A percentile compares a stretch with the other conserved stretches of the same genome.
phyloP scores from a whole-genome alignment of 2,113 vertebrate species.

The Hypomesus transpacificus region DNA sequence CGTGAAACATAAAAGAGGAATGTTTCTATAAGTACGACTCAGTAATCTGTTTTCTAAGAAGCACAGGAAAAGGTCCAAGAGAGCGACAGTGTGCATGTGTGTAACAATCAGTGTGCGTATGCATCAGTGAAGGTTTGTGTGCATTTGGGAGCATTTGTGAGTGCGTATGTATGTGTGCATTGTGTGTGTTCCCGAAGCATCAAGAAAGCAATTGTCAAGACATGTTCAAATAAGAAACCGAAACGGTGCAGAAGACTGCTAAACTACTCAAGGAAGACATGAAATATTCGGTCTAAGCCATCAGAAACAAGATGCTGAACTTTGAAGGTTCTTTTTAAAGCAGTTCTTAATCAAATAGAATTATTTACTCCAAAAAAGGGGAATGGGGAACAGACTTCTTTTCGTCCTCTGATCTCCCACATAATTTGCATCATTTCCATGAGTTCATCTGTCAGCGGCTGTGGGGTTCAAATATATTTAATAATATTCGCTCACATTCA shows the following conservation, averaged over 20 bases:
- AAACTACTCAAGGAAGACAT: background rate
- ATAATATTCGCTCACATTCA: too few species aligned
- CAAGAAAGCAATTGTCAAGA: slow-evolving; percentile 3
- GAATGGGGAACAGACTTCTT: background rate
- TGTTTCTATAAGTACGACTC: too few species aligned
- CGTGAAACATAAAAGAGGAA: too few species aligned
- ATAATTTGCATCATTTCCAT: background rate
- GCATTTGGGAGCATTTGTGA: background rate
- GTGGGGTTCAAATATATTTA: background rate
- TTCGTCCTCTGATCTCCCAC: background rate
- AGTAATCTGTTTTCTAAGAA: too few species aligned
- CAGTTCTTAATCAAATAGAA: slow-evolving; percentile 7
- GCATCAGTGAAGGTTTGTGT: background rate
- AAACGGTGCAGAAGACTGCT: background rate
- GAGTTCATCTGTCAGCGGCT: background rate
- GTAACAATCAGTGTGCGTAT: background rate
- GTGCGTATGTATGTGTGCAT: slow-evolving; percentile 1
- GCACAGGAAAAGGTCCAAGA: too few species aligned
- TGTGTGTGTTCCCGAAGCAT: background rate
- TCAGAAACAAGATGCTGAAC: background rate
- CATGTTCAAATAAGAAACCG: background rate
- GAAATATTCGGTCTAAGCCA: slow-evolving; percentile 1
- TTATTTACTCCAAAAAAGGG: slow-evolving; percentile 2
- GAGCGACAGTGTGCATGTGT: background rate
- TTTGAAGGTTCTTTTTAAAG: slow-evolving; percentile 4